A percentile compares a stretch with the other conserved stretches of the same genome.
Conservation (phyloP, 2,888 invertebrate species). For the Nephrotoma guestfalica region DNA sequence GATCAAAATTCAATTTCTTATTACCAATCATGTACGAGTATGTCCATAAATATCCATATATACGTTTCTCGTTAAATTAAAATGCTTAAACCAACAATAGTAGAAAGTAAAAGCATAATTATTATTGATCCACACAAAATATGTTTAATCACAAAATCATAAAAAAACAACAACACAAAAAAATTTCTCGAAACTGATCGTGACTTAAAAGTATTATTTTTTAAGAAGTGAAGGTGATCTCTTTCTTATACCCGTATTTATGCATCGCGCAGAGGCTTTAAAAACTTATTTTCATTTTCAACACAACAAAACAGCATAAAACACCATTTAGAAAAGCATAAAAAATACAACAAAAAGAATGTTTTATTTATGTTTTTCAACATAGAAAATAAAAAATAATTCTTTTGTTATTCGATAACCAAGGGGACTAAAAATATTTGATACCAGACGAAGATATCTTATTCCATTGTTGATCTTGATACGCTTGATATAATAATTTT, state of each 20-base stretch:
- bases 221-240: neutral
- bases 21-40: neutral
- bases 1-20: neutral
- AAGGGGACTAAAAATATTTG: neutral
- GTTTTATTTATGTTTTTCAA: neutral
- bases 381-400: neutral
- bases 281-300: neutral
- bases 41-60: too few relatives aligned
- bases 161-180: neutral
- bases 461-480: neutral
- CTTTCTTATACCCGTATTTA: neutral
- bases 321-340: neutral
- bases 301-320: neutral
- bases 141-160: neutral
- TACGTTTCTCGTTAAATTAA: neutral
- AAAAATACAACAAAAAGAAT: neutral
- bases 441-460: neutral
- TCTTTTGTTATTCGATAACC: neutral
- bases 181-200: neutral
- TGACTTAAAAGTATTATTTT: neutral
- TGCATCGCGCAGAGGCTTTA: neutral
- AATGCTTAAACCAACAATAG: neutral
- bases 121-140: neutral
- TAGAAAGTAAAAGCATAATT: neutral
- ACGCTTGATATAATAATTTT: neutral